A percentile compares a stretch with the other conserved stretches of the same genome.
Evolutionary conservation across 2,113 vertebrate species (phyloP).

Genomic region (Bubo scandiacus): DNA sequence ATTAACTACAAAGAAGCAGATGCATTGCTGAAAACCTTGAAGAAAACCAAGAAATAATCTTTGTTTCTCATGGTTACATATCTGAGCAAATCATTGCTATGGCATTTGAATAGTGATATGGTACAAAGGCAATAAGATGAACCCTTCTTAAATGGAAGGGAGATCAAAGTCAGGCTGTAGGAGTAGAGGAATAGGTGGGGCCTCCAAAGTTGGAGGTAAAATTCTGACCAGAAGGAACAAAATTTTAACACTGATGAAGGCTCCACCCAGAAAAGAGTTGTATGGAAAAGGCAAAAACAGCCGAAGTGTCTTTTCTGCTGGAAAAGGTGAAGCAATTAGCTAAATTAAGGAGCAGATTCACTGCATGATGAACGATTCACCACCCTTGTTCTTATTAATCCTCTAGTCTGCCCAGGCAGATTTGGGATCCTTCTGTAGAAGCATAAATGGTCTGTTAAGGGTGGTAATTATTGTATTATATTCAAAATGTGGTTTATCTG

Average conservation of each 20-base stretch:
- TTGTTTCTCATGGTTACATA: not conserved
- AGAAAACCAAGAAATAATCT: not conserved
- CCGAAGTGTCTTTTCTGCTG: not conserved
- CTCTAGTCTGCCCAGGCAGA: not conserved
- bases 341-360: not conserved
- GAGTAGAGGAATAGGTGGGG: not conserved
- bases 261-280: not conserved
- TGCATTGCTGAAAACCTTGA: not conserved
- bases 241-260: not conserved
- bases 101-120: not conserved
- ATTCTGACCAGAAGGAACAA: not conserved
- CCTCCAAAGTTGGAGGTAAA: not conserved
- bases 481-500: not conserved
- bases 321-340: not conserved
- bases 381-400: not conserved
- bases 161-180: not conserved
- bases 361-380: not conserved
- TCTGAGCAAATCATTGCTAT: not conserved
- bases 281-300: not conserved
- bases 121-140: not conserved
- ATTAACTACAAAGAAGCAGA: not conserved
- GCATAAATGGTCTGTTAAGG: not conserved
- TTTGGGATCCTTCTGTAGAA: not conserved
- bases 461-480: not conserved
- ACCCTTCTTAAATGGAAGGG: not conserved